phyloP scores from a whole-genome alignment of 2,888 invertebrate species.

The Scaptomyza tumidula region DNA sequence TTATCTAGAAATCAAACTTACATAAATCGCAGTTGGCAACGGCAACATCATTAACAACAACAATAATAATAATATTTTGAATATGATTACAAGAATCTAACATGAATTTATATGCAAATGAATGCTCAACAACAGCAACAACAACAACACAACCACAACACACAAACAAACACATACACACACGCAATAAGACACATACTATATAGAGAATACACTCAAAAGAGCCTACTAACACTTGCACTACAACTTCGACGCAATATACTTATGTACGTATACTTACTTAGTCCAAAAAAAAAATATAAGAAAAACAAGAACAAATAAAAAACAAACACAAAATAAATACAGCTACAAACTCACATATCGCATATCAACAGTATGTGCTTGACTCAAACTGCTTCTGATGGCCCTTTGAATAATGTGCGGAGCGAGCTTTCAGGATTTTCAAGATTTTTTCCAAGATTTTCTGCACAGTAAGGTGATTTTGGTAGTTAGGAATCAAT shows the following conservation, averaged over 20 bases:
- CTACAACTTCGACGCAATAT: slow-evolving; percentile 34
- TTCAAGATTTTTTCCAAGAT: background rate
- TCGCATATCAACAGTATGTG: slow-evolving; percentile 51
- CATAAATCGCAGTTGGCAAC: slow-evolving; percentile 28
- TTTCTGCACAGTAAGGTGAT: background rate
- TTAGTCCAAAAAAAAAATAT: slow-evolving; percentile 28
- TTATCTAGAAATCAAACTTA: slow-evolving; percentile 45
- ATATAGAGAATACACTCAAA: slow-evolving; percentile 13
- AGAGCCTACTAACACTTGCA: slow-evolving; percentile 13
- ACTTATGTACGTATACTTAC: slow-evolving; percentile 30
- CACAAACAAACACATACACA: slow-evolving; percentile 4
- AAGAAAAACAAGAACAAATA: background rate
- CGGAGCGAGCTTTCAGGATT: slow-evolving; percentile 37
- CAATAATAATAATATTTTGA: slow-evolving; percentile 35
- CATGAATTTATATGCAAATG: slow-evolving; percentile 50
- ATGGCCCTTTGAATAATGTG: slow-evolving; percentile 22
- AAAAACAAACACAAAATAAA: slow-evolving; percentile 2
- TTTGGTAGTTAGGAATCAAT: background rate
- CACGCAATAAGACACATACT: slow-evolving; percentile 1
- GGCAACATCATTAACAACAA: slow-evolving; percentile 11
- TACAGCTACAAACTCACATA: slow-evolving; percentile 49
- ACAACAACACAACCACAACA: background rate
- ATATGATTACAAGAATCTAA: slow-evolving; percentile 28
- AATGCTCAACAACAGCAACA: slow-evolving; percentile 33
- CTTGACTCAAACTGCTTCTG: slow-evolving; percentile 33